These are phyloP conservation scores for Drosophila gaucha DNA, from an alignment of 2,888 invertebrate genomes.

Conservation along the genomic window DNA sequence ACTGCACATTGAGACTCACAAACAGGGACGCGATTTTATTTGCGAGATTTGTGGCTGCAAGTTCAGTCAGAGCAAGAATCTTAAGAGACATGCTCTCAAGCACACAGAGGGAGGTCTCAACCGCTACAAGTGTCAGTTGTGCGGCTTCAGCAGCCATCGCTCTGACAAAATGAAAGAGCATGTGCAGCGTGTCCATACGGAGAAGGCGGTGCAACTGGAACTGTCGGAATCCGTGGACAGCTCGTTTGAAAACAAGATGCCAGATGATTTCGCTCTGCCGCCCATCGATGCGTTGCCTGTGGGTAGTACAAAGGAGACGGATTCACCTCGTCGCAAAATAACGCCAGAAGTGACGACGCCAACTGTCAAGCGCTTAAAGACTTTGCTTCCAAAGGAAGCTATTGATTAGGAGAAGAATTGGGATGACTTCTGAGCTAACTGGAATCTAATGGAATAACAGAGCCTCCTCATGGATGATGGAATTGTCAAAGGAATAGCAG, in stretches of 20 bases:
- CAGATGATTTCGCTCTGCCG: constrained; percentile 78
- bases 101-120: constrained; percentile 76
- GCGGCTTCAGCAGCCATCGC: constrained; percentile 85
- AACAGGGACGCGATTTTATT: constrained; percentile 86
- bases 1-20: constrained; percentile 86
- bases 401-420: background rate
- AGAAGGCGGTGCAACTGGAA: constrained; percentile 82
- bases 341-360: background rate
- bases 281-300: constrained; percentile 39
- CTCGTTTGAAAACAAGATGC: constrained; percentile 76
- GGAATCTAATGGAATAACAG: background rate
- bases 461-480: background rate
- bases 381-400: constrained; percentile 51
- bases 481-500: background rate
- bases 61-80: constrained; percentile 86
- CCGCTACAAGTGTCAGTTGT: constrained; percentile 84
- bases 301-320: background rate
- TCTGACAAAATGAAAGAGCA: constrained; percentile 86
- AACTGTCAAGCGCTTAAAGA: constrained; percentile 48
- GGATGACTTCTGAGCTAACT: background rate
- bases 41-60: constrained; percentile 87
- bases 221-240: constrained; percentile 82
- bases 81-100: constrained; percentile 83
- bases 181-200: constrained; percentile 83
- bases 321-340: constrained; percentile 6